phyloP scores from a whole-genome alignment of 2,797 vertebrate genomes.

The Huso huso region DNA sequence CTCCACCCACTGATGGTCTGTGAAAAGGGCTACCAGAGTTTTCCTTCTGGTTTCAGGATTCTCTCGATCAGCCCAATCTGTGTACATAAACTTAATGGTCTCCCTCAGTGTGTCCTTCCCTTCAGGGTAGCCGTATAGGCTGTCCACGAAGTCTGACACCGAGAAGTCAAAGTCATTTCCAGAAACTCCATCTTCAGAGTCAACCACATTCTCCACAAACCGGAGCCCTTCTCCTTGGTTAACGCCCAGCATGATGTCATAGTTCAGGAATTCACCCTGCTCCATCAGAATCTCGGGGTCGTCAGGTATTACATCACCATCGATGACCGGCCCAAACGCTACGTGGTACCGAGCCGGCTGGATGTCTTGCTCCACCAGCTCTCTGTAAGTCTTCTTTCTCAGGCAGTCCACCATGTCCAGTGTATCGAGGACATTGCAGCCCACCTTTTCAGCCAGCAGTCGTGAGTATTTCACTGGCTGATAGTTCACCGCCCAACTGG shows the following conservation, averaged over 20 bases:
- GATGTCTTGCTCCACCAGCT: conserved; percentile 96
- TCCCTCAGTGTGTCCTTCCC: conserved; percentile 93
- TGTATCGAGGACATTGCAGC: conserved; percentile 92
- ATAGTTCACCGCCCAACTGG: conserved; percentile 98
- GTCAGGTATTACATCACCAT: conserved; percentile 93
- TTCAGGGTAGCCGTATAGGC: conserved; percentile 93
- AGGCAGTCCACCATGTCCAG: conserved; percentile 97
- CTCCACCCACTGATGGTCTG: conserved; percentile 98
- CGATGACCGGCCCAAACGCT: conserved; percentile 94
- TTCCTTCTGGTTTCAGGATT: conserved; percentile 94
- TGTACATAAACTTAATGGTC: conserved; percentile 99
- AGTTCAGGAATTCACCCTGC: conserved; percentile 98
- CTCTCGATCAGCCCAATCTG: conserved; percentile 94
- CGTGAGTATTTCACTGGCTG: conserved; percentile 96
- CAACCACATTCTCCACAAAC: conserved; percentile 94
- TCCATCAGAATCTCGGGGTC: conserved; percentile 98
- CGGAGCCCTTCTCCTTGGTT: conserved; percentile 96
- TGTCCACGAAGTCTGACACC: conserved; percentile 96
- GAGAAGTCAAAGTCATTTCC: conserved; percentile 97
- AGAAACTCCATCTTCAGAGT: conserved; percentile 91
- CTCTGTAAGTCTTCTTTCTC: conserved; percentile 87
- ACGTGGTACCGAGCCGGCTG: conserved; percentile 94
- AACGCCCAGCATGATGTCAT: conserved; percentile 97
- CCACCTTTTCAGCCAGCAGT: conserved; percentile 89
- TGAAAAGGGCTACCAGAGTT: conserved; percentile 93